Evolutionary conservation across 2,888 invertebrate species (phyloP).

Genomic region (Gordius sp.): DNA sequence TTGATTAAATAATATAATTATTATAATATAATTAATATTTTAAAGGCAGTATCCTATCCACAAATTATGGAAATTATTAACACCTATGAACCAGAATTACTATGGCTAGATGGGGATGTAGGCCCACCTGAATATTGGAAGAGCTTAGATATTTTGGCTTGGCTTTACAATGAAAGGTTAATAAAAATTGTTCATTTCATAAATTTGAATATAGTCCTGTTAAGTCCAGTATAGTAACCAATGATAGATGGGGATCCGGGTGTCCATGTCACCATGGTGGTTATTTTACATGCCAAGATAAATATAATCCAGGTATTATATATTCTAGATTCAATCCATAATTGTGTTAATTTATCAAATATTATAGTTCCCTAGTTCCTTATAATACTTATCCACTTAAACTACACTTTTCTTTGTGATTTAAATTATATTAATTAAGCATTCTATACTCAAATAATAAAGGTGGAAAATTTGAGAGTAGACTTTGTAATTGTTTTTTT

Average conservation of each 20-base stretch:
- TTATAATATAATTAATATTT: neutral
- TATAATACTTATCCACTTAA: too few species aligned
- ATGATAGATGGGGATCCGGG: constrained; percentile 63
- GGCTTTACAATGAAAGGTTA: constrained; percentile 32
- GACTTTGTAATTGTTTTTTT: too few species aligned
- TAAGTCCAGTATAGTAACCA: constrained; percentile 53
- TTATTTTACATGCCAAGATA: constrained; percentile 53
- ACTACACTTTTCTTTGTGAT: too few species aligned
- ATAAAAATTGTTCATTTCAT: too few species aligned
- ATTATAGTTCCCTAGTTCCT: too few species aligned
- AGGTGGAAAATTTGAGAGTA: too few species aligned
- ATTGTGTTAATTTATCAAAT: too few species aligned
- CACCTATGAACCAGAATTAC: constrained; percentile 27
- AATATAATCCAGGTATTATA: constrained; percentile 45
- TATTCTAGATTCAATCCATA: too few species aligned
- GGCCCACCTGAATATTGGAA: constrained; percentile 28
- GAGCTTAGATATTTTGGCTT: constrained; percentile 28
- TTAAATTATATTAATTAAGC: too few species aligned
- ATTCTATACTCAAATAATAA: too few species aligned
- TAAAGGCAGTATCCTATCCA: constrained; percentile 26
- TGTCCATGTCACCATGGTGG: constrained; percentile 57
- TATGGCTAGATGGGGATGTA: constrained; percentile 29
- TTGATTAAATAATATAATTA: neutral
- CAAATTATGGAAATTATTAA: constrained; percentile 43
- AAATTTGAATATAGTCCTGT: constrained; percentile 35